These are phyloP conservation scores for Amphiura filiformis DNA, from an alignment of 35 echinoderm and acorn worm species.

Conservation along the genomic window DNA sequence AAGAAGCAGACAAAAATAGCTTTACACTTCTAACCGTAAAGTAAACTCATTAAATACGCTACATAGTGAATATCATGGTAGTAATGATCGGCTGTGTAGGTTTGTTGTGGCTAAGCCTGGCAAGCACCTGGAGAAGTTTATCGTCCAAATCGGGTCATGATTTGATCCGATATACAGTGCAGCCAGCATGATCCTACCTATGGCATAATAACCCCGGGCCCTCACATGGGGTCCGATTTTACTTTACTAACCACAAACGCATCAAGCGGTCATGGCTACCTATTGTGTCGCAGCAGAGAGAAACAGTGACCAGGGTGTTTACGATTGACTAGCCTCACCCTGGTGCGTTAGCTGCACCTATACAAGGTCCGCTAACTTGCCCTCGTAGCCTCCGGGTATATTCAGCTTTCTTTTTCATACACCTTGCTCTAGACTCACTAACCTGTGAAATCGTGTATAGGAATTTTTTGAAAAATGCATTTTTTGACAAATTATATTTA, in stretches of 20 bases:
- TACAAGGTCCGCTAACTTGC: neutral
- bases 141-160: neutral
- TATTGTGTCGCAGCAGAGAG: neutral
- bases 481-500: neutral
- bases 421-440: neutral
- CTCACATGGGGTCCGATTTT: neutral
- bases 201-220: neutral
- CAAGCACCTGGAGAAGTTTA: neutral
- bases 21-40: neutral
- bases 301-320: slow-evolving; percentile 2
- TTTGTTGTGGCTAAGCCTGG: neutral
- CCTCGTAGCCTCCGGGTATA: neutral
- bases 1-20: neutral
- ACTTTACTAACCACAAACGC: neutral
- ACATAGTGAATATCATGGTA: neutral
- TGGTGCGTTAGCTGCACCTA: neutral
- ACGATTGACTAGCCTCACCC: neutral
- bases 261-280: neutral
- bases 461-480: neutral
- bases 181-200: neutral
- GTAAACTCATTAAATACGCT: neutral
- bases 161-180: neutral
- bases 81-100: neutral
- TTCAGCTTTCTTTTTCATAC: neutral
- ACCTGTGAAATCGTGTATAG: slow-evolving; percentile 3